Evolutionary conservation across 1,140 invertebrate genomes (phyloP), one percentile per base, ranked within the genome.

Genomic region (Drosophila azteca): DNA sequence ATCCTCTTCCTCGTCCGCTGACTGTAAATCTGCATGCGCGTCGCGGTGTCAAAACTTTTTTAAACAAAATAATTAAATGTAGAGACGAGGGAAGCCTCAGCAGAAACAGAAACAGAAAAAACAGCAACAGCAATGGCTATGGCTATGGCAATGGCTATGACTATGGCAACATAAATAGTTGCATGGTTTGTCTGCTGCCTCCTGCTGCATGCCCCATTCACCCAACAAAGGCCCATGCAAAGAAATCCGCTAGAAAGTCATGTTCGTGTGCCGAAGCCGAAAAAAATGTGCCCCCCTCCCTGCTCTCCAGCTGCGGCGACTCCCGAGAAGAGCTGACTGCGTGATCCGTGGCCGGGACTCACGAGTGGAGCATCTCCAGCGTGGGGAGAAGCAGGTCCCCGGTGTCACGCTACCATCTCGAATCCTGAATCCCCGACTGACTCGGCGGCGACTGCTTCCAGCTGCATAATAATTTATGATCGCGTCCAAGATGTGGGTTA

Each of bases 391-490:
- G 29, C 39, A 4, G n/a, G 8, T 53, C n/a, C 17, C 6, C n/a
- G 8, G 15, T 26, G 15, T 49, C 43, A 74, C 52, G 53, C 43
- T 11, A 51, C 39, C 71, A 75, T 74, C 70, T 58, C 54, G 29
- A 41, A 22, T 13, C 26, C 22, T 39, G 68, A 52, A 44, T 54
- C 71, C 31, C 43, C 1, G 31, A 35, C 69, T 41, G 67, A 39
- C 70, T 43, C 57, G 49, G 22, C 49, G 29, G 3, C 29, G 7
- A 7, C 54, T 61, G 63, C 73, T 69, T 54, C 77, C 74, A 67
- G 79, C 79, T 90, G 89, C 90, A 90, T 90, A 90, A 90, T 90
- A 90, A 90, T 90, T 90, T 90, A 90, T 90, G 90, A 90, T 90
- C 84, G 89, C 90, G 89, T 90, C 85, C 90, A 90, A 90, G 84